A percentile compares a stretch with the other conserved stretches of the same genome.
These are phyloP conservation scores for Pedetes capensis DNA, from an alignment of 2,113 vertebrate species.

Conservation along the genomic window DNA sequence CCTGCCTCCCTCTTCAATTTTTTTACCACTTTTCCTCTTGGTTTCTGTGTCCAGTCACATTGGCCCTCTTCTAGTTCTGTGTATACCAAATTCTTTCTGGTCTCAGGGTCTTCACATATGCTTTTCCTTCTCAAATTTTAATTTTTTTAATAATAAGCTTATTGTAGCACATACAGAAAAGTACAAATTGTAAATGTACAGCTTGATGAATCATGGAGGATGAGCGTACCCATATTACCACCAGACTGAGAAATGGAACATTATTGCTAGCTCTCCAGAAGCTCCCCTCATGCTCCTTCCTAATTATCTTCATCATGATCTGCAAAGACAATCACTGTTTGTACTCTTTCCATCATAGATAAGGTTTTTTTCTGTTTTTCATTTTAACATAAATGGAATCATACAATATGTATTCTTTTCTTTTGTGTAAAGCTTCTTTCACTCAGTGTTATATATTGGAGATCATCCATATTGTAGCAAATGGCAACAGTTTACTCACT, in stretches of 20 bases:
- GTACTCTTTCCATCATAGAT: not conserved
- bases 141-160: not conserved
- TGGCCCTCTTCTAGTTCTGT: not conserved
- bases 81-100: not conserved
- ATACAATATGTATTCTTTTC: not conserved
- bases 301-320: not conserved
- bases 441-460: not conserved
- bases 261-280: not conserved
- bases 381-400: not conserved
- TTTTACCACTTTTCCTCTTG: not conserved
- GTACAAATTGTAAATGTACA: not conserved
- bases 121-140: not conserved
- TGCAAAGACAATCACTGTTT: not conserved
- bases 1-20: not conserved
- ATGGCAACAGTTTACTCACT: not conserved
- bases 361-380: not conserved
- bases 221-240: not conserved
- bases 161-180: not conserved
- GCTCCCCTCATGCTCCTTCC: not conserved
- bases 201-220: not conserved
- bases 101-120: not conserved
- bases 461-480: not conserved
- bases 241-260: not conserved
- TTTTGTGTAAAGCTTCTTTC: not conserved
- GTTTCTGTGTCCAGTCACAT: not conserved